These are phyloP conservation scores for Malurus leucopterus DNA, from an alignment of 2,797 vertebrate species.

Conservation along the genomic window DNA sequence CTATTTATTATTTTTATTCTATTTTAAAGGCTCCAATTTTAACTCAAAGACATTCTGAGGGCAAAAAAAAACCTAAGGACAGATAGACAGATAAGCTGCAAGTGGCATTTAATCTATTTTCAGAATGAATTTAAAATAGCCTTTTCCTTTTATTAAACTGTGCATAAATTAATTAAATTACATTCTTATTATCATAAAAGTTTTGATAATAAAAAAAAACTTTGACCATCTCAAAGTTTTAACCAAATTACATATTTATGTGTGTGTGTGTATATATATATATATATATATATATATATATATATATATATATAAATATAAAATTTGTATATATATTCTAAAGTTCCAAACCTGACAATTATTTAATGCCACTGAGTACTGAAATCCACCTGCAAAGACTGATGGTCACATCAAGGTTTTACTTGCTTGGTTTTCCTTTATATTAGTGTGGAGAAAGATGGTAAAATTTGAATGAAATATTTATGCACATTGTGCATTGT, in stretches of 20 bases:
- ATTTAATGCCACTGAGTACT: not conserved
- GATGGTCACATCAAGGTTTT: not conserved
- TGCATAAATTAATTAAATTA: not conserved
- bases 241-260: not conserved
- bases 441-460: not conserved
- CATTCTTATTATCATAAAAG: not conserved
- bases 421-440: not conserved
- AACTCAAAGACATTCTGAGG: not conserved
- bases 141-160: not conserved
- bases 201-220: no score
- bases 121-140: constrained; percentile 1
- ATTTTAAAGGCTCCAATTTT: not conserved
- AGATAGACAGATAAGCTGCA: not conserved
- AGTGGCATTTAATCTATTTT: not conserved
- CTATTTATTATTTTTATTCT: not conserved
- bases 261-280: no score
- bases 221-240: not conserved
- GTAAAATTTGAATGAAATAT: not conserved
- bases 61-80: not conserved
- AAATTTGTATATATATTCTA: no score
- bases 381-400: not conserved
- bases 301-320: no score
- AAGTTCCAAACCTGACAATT: not conserved
- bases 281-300: not conserved
- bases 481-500: not conserved